Conservation (phyloP, 30 jellyfish, hydroid and myxozoan species). For the Aurelia aurita region DNA sequence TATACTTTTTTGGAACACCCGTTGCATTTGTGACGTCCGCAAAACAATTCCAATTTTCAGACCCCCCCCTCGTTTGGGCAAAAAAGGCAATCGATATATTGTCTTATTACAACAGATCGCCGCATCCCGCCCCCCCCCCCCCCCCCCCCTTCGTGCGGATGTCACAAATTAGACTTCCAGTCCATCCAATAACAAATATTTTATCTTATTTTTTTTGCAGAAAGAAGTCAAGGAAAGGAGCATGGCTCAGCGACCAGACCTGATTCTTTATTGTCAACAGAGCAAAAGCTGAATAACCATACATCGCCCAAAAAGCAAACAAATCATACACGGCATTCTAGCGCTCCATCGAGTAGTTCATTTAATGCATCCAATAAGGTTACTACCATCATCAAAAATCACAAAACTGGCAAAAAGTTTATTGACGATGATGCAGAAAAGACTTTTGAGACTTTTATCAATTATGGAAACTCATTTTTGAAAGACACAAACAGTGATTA, state of each 20-base stretch:
- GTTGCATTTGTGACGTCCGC: too few relatives aligned
- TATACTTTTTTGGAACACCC: too few relatives aligned
- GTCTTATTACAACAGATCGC: too few relatives aligned
- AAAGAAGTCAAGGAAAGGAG: background rate
- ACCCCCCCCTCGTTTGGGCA: too few relatives aligned
- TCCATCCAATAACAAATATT: too few relatives aligned
- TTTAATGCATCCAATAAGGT: background rate
- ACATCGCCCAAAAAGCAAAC: background rate
- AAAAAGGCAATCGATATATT: too few relatives aligned
- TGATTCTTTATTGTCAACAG: background rate
- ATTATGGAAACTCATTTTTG: constrained; percentile 12
- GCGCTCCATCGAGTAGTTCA: constrained; percentile 50
- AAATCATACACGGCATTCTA: constrained; percentile 60
- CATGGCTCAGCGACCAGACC: background rate
- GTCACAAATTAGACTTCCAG: too few relatives aligned
- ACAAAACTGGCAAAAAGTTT: background rate
- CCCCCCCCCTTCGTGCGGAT: too few relatives aligned
- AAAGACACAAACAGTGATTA: background rate
- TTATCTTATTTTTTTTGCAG: background rate
- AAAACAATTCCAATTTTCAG: too few relatives aligned
- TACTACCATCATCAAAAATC: background rate
- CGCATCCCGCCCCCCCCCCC: too few relatives aligned
- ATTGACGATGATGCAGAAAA: constrained; percentile 33
- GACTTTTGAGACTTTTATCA: constrained; percentile 55
- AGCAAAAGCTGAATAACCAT: constrained; percentile 19